These are phyloP conservation scores for Phrynosoma platyrhinos DNA, from an alignment of 2,113 vertebrate species.

Conservation along the genomic window DNA sequence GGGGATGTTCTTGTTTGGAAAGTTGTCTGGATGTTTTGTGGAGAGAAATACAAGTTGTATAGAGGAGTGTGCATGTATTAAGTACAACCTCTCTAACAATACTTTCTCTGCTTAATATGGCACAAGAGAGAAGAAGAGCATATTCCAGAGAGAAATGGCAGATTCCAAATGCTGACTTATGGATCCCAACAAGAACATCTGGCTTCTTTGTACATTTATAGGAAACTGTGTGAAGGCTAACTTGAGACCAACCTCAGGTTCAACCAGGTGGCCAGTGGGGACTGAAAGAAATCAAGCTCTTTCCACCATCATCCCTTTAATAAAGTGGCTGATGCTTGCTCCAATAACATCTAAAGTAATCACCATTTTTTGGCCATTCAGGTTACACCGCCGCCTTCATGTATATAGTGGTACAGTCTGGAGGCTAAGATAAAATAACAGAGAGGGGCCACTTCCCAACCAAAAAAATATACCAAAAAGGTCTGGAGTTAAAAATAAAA, in stretches of 20 bases:
- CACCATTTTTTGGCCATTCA: not conserved
- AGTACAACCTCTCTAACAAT: slow-evolving; percentile 56
- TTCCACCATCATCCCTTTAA: not conserved
- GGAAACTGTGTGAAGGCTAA: slow-evolving; percentile 61
- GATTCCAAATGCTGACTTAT: slow-evolving; percentile 68
- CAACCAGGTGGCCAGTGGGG: slow-evolving; percentile 68
- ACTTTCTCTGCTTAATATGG: slow-evolving; percentile 65
- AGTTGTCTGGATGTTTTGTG: slow-evolving; percentile 36
- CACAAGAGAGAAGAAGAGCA: slow-evolving; percentile 62
- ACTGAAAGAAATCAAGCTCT: slow-evolving; percentile 6
- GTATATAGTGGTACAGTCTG: not conserved
- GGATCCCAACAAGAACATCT: slow-evolving; percentile 72
- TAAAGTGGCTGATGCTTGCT: slow-evolving; percentile 22
- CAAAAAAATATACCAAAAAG: not conserved
- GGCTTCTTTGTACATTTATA: slow-evolving; percentile 69
- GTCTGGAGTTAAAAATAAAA: not conserved
- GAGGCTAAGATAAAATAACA: not conserved
- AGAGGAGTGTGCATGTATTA: slow-evolving; percentile 28
- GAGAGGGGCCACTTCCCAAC: not conserved
- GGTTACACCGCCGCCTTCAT: not conserved
- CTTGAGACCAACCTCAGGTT: slow-evolving; percentile 60
- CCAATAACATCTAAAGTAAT: slow-evolving; percentile 22
- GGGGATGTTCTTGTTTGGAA: slow-evolving; percentile 70
- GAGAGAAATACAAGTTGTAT: slow-evolving; percentile 66
- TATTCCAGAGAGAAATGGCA: slow-evolving; percentile 56